These are phyloP conservation scores for Sitta europaea DNA, from an alignment of 2,113 vertebrate species.

Conservation along the genomic window DNA sequence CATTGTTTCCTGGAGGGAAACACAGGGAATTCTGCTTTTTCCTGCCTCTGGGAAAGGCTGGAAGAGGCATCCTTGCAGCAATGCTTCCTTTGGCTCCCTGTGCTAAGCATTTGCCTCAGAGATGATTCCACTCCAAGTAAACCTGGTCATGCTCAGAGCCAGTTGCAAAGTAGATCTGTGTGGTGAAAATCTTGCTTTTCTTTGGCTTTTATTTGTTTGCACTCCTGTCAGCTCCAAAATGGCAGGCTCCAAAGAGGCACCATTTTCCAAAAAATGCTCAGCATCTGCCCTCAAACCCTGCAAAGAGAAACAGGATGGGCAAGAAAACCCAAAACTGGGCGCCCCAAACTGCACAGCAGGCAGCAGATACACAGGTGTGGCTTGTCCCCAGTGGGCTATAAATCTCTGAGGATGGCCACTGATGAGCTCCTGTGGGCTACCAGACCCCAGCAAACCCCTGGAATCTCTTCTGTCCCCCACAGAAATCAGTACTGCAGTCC, in stretches of 20 bases:
- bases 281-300: neutral
- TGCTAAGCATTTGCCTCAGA: neutral
- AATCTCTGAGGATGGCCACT: rapidly evolving
- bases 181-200: neutral
- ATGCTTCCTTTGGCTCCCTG: neutral
- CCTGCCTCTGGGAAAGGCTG: neutral
- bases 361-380: rapidly evolving
- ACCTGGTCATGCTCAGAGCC: neutral
- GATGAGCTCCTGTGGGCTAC: rapidly evolving
- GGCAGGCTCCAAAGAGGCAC: rapidly evolving
- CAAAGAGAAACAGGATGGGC: neutral
- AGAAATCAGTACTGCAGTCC: neutral
- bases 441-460: neutral
- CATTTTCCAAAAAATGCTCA: neutral
- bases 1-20: neutral
- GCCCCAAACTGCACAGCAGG: neutral
- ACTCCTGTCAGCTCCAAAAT: rapidly evolving
- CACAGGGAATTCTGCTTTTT: neutral
- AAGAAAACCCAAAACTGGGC: neutral
- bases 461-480: neutral
- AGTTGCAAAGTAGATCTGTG: neutral
- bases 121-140: neutral
- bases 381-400: rapidly evolving
- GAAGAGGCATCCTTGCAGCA: neutral
- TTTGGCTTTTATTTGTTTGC: neutral